A percentile compares a stretch with the other conserved stretches of the same genome.
phyloP scores from a whole-genome alignment of 2,888 invertebrate genomes.

The Ptilodon capucinus region DNA sequence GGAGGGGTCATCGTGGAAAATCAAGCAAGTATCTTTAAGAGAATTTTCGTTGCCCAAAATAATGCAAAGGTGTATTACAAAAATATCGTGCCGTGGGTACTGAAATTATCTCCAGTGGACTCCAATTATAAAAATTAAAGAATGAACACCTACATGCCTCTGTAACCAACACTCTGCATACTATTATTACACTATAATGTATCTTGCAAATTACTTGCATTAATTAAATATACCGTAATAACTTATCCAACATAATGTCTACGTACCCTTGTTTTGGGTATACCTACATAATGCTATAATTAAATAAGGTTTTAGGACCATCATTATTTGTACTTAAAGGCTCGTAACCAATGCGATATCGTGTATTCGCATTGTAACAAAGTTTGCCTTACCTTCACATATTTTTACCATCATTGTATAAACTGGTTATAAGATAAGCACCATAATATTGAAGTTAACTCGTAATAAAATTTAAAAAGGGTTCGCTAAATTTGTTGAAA shows the following conservation, averaged over 20 bases:
- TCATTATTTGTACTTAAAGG: not conserved
- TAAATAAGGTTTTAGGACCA: not conserved
- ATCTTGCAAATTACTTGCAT: not conserved
- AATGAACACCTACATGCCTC: too few species aligned
- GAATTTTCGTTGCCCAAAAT: too few species aligned
- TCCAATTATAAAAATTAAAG: too few species aligned
- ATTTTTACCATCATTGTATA: conserved; percentile 10
- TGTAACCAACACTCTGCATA: too few species aligned
- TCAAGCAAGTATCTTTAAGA: conserved; percentile 57
- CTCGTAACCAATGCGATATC: conserved; percentile 5
- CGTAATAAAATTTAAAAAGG: conserved; percentile 5
- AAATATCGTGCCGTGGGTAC: too few species aligned
- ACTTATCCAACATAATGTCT: not conserved
- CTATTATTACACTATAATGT: too few species aligned
- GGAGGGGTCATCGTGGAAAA: conserved; percentile 89
- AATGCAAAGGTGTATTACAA: too few species aligned
- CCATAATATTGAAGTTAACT: conserved; percentile 5
- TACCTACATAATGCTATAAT: not conserved
- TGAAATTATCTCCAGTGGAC: too few species aligned
- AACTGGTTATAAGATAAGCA: conserved; percentile 9
- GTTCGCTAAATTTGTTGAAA: conserved; percentile 6
- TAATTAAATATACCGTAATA: not conserved
- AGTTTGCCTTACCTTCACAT: conserved; percentile 9
- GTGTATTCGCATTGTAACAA: conserved; percentile 11
- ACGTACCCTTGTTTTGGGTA: not conserved